Percentiles rank a stretch among this genome's conserved stretches.
These are phyloP conservation scores for Rafetus swinhoei DNA, from an alignment of 2,113 vertebrate genomes.

Conservation along the genomic window DNA sequence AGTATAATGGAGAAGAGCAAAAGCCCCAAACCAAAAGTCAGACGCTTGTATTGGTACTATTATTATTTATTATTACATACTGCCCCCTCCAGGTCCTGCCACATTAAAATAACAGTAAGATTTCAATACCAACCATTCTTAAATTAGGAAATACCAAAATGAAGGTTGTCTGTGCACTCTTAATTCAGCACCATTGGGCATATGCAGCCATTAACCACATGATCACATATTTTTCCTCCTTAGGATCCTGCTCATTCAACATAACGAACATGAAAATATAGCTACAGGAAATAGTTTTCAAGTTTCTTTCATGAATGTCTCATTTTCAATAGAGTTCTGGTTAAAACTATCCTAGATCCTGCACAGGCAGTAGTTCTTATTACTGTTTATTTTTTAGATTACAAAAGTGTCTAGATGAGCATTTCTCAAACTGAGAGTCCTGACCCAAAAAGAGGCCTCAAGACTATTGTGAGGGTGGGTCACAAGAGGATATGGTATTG, in stretches of 20 bases:
- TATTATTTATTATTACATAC: constrained; percentile 15
- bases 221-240: background rate
- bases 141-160: background rate
- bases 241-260: background rate
- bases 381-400: background rate
- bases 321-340: background rate
- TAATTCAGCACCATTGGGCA: background rate
- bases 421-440: no score
- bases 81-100: background rate
- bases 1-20: constrained; percentile 16
- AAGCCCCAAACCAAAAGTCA: constrained; percentile 12
- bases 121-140: background rate
- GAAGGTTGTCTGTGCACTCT: background rate
- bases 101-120: constrained; percentile 24
- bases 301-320: background rate
- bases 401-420: background rate
- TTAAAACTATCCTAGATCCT: background rate
- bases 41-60: constrained; percentile 3
- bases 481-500: no score
- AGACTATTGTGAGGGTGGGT: no score
- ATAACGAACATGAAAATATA: background rate
- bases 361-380: background rate
- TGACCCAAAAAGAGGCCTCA: no score
- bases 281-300: background rate
- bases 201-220: background rate